Base-by-base conservation (phyloP, 2,888 invertebrate genomes). In the Ormyrus nitidulus region DNA sequence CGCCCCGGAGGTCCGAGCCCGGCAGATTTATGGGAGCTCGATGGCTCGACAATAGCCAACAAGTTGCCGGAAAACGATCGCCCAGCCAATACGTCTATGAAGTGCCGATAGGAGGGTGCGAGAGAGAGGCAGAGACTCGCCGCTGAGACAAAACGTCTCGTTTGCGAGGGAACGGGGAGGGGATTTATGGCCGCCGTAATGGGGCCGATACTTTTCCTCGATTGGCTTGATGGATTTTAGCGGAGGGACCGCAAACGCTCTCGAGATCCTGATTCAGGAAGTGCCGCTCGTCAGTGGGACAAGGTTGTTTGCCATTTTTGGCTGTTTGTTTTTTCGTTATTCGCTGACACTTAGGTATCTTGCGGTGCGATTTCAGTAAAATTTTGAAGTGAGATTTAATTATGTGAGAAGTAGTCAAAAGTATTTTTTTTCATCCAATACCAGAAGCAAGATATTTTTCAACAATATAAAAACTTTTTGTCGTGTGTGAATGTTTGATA, bases 1-100 rank as follows among this genome's bases (percentile, higher is more conserved):
- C 75, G 77, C 81, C 73, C 81, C 82, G 34, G 34, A 34, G 34
- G 34, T 34, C 34, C 34, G 34, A 34, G 34, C 34, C 34, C 34
- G 34, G 34, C 34, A 87, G 88, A 88, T 90, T 90, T 90, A 90
- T 89, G 84, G 90, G 84, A 84, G 75, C 88, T 88, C 88, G 88
- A 90, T 89, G 86, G 88, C 85, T 84, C 86, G 87, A 87, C 87
- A 88, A 88, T 87, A 85, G 87, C 89, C 89, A 89, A 90, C 90
- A 90, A 90, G 89, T 90, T 90, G 89, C 85, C 87, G 89, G 88
- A 87, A 88, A 89, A 89, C 85, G 86, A 88, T 87, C 84, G 83
- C 83, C 82, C 54, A 51, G 64, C 77, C 82, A 74, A 82, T 82
- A 80, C 80, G 80, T 82, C 82, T 79, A 77, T 80, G 56, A 62